Base-by-base conservation (phyloP, 2,113 vertebrate species). In the Ramphastos sulfuratus region DNA sequence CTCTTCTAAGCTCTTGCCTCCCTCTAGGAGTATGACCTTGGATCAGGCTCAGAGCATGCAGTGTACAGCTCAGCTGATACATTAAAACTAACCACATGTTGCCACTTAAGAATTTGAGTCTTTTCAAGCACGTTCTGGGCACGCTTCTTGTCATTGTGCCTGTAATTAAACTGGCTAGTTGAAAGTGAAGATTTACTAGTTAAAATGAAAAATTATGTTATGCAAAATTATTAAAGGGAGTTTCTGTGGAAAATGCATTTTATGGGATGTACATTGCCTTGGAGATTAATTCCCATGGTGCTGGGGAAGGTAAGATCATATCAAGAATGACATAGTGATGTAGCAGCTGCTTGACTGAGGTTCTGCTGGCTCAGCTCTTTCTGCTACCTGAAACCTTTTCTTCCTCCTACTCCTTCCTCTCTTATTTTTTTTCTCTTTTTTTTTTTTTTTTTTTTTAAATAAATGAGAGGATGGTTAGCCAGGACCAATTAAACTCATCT, bases 211-310 rank as follows among this genome's bases (percentile, higher is more conserved):
- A 56, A 14, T 0, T 0, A 33, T 54, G 50, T 74, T 74, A 25
- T 35, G 31, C 31, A 88, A 42, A 77, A 78, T 86, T 91, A 93
- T 79, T 60, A 27, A 86, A 77, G 28, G 18, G 3, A 60, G n/a
- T 44, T 74, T 65, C 25, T 5, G n/a, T 12, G 10, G 28, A 1
- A 63, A 78, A 44, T 52, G 28, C n/a, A 13, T 90, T 90, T 81
- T 85, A 61, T 67, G 33, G 37, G 42, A 63, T 80, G 31, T 95
- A 25, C 58, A 79, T 85, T 94, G 30, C 81, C 59, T 84, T 69
- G 92, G 81, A 94, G 76, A 76, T 94, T 55, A 61, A 61, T 87
- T 94, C 52, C 85, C 42, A 23, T 77, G 75, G 64, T 90, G 35
- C 71, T 76, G 60, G 15, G 52, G 10, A 87, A 52, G 24, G 7